Evolutionary conservation across 1,140 invertebrate species (phyloP).

Genomic region (Drosophila navojoa): DNA sequence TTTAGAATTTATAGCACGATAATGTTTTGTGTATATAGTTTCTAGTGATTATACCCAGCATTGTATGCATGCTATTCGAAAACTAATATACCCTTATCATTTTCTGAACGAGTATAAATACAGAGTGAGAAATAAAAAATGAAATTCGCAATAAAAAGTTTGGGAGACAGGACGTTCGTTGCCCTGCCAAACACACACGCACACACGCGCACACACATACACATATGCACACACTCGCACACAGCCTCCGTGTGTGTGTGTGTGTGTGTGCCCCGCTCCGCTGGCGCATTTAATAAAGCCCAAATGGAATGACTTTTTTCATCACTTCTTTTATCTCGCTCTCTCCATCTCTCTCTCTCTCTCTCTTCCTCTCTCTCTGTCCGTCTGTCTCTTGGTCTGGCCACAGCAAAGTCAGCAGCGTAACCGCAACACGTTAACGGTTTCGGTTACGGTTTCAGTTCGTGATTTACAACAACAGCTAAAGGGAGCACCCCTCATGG

Average conservation of each 20-base stretch:
- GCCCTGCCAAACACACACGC: conserved; percentile 31
- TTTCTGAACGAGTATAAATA: conserved; percentile 1
- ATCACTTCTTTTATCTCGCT: conserved; percentile 42
- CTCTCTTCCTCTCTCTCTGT: conserved; percentile 16
- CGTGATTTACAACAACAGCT: conserved; percentile 76
- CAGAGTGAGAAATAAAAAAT: conserved; percentile 55
- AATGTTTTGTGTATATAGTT: no score
- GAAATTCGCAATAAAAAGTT: conserved; percentile 70
- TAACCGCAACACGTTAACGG: conserved; percentile 83
- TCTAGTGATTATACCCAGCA: no score
- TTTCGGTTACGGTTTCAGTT: conserved; percentile 78
- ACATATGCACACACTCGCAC: conserved; percentile 6
- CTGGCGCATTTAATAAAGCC: conserved; percentile 77
- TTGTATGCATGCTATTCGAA: no score
- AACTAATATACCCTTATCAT: background rate
- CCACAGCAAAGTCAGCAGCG: conserved; percentile 70
- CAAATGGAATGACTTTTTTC: conserved; percentile 79
- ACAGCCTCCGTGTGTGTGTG: conserved; percentile 3
- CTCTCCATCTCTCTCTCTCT: no score
- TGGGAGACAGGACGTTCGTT: conserved; percentile 71
- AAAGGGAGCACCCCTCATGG: conserved; percentile 3
- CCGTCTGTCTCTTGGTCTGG: conserved; percentile 24
- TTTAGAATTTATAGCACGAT: no score
- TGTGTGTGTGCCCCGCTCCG: conserved; percentile 4
- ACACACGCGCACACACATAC: conserved; percentile 8